These are phyloP conservation scores for Argya squamiceps DNA, from an alignment of 2,797 vertebrate genomes.

Conservation along the genomic window DNA sequence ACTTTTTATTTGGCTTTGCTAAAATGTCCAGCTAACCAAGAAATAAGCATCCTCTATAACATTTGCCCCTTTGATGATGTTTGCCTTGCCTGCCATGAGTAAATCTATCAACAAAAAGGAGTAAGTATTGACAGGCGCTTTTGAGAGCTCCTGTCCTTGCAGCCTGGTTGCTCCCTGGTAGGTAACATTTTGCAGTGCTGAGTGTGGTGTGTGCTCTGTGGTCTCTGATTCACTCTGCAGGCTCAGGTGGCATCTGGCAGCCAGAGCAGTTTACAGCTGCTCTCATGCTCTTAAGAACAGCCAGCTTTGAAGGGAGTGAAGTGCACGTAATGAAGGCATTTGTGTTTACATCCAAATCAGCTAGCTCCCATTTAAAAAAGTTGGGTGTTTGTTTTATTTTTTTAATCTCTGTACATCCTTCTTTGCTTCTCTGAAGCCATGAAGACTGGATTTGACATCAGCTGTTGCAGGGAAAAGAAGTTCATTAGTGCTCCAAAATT, in stretches of 20 bases:
- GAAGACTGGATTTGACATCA: background rate
- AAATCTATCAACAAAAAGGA: background rate
- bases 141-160: background rate
- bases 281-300: background rate
- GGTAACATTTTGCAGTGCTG: background rate
- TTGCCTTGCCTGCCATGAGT: background rate
- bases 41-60: background rate
- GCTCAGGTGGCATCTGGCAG: background rate
- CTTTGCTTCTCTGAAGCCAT: constrained; percentile 7
- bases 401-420: background rate
- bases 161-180: accelerated
- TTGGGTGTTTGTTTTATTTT: background rate
- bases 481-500: background rate
- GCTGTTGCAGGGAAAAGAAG: background rate
- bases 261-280: background rate
- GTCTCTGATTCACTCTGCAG: background rate
- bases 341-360: background rate
- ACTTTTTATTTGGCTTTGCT: background rate
- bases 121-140: background rate
- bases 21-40: background rate
- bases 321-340: background rate
- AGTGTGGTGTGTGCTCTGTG: accelerated
- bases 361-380: background rate
- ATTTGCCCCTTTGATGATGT: background rate
- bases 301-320: background rate